Evolutionary conservation across 1,140 invertebrate genomes (phyloP).

Genomic region (Heliconius hermathena): DNA sequence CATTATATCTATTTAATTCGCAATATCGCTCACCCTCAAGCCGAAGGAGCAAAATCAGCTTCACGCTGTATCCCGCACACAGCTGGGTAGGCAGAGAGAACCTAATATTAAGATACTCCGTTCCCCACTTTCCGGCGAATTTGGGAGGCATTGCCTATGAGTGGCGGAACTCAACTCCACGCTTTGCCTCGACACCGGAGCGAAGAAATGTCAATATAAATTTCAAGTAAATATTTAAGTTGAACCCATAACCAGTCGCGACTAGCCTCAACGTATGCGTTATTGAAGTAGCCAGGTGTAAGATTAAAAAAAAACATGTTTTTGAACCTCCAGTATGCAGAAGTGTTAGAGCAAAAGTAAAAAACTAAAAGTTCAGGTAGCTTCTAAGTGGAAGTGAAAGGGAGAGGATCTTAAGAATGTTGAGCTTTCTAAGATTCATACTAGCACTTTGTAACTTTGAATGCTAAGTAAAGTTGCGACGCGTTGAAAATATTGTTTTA

Average conservation of each 20-base stretch:
- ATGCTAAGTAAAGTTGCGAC: not conserved
- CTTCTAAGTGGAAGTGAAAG: constrained; percentile 8
- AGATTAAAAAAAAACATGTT: constrained; percentile 20
- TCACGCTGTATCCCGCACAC: no score
- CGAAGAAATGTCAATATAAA: no score
- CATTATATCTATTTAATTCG: not conserved
- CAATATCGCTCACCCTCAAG: not conserved
- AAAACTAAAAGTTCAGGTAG: constrained; percentile 14
- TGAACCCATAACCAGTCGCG: no score
- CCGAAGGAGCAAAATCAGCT: not conserved
- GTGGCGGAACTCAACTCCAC: no score
- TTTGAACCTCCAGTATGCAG: not conserved
- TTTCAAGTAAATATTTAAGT: no score
- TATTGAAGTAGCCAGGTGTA: constrained; percentile 16
- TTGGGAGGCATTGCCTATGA: no score
- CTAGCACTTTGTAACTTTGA: not conserved
- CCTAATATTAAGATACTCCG: no score
- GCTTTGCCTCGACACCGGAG: no score
- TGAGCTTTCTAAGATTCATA: constrained; percentile 8
- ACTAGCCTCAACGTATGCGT: not conserved
- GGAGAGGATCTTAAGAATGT: constrained; percentile 22
- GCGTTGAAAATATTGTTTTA: not conserved
- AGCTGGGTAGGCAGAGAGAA: no score
- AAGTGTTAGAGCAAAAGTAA: constrained; percentile 22
- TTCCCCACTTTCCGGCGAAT: no score